Conservation (phyloP, 1,140 invertebrate genomes). For the Tachypleus tridentatus region DNA sequence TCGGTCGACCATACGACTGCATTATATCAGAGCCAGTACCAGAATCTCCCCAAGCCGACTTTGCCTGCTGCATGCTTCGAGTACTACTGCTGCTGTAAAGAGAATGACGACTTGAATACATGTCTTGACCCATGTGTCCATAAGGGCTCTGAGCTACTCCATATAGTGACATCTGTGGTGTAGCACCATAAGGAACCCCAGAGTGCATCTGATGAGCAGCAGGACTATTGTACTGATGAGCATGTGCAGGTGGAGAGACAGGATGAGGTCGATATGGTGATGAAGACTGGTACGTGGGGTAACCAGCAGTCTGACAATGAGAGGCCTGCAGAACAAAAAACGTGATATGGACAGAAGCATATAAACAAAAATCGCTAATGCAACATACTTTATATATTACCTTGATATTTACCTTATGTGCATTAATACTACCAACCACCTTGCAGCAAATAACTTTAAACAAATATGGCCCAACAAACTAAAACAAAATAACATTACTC, state of each 20-base stretch:
- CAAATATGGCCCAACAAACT: too few species aligned
- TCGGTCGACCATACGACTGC: slow-evolving; percentile 3
- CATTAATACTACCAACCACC: too few species aligned
- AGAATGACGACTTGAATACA: slow-evolving; percentile 10
- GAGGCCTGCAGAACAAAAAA: slow-evolving; percentile 10
- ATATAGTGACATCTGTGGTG: slow-evolving; percentile 14
- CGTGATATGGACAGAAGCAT: too few species aligned
- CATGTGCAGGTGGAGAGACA: slow-evolving; percentile 18
- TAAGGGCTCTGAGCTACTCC: slow-evolving; percentile 6
- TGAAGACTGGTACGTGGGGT: slow-evolving; percentile 20
- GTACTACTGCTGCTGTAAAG: slow-evolving; percentile 14
- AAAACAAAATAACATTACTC: too few species aligned
- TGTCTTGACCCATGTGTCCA: background rate
- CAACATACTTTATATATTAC: too few species aligned
- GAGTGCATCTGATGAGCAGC: slow-evolving; percentile 18
- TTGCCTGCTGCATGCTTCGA: slow-evolving; percentile 17
- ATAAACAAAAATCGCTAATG: too few species aligned
- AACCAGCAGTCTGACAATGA: slow-evolving; percentile 18
- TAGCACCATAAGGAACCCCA: slow-evolving; percentile 9
- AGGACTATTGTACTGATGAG: slow-evolving; percentile 16
- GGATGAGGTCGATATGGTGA: slow-evolving; percentile 21
- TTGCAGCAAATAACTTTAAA: too few species aligned
- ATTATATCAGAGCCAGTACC: too few species aligned
- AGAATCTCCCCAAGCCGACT: slow-evolving; percentile 12
- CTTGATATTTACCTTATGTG: too few species aligned